Percentiles rank a stretch among this genome's conserved stretches.
These are phyloP conservation scores for Helleia helle DNA, from an alignment of 2,888 invertebrate genomes.

Conservation along the genomic window DNA sequence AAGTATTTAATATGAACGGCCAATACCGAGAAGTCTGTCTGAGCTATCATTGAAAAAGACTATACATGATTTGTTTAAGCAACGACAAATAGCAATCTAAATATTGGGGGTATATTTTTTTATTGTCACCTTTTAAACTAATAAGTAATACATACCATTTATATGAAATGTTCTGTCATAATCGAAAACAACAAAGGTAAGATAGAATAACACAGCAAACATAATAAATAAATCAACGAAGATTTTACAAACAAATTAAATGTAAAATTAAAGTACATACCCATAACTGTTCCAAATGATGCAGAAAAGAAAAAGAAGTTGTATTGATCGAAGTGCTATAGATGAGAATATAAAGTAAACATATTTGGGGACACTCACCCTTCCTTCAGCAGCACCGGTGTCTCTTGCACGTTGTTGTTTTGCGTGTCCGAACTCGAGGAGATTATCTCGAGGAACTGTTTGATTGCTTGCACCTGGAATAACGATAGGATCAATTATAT, in stretches of 20 bases:
- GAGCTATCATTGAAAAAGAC: too few relatives aligned
- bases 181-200: constrained; percentile 5
- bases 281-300: constrained; percentile 52
- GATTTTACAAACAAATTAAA: constrained; percentile 10
- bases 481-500: constrained; percentile 7
- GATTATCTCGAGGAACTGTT: constrained; percentile 91
- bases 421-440: constrained; percentile 84
- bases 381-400: constrained; percentile 90
- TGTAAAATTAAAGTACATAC: constrained; percentile 38
- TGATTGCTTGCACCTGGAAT: constrained; percentile 78
- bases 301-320: constrained; percentile 31
- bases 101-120: too few relatives aligned
- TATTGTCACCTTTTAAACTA: too few relatives aligned
- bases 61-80: too few relatives aligned
- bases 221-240: constrained; percentile 5
- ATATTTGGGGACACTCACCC: constrained; percentile 77
- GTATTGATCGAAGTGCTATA: constrained; percentile 9
- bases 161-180: background rate
- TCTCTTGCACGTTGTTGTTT: constrained; percentile 74
- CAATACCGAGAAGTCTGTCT: too few relatives aligned
- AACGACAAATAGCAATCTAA: too few relatives aligned
- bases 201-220: constrained; percentile 3
- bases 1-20: too few relatives aligned
- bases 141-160: background rate
- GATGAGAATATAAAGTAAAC: constrained; percentile 6